These are phyloP conservation scores for Aporophyla lueneburgensis DNA, from an alignment of 2,888 invertebrate genomes.

Conservation along the genomic window DNA sequence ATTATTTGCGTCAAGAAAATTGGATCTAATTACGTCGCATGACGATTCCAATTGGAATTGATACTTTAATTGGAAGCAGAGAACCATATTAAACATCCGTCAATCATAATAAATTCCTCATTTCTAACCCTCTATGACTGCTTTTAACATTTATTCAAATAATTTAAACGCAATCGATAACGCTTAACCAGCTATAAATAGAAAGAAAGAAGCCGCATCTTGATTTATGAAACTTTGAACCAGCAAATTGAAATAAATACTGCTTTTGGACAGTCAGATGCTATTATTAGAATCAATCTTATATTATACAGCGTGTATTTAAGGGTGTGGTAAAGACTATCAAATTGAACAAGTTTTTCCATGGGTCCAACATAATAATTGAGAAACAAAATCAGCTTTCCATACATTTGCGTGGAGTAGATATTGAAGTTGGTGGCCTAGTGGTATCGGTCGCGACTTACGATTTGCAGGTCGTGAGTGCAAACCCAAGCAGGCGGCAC, in stretches of 20 bases:
- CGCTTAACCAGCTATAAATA: slow-evolving; percentile 19
- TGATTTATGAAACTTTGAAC: slow-evolving; percentile 55
- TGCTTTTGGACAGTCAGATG: slow-evolving; percentile 34
- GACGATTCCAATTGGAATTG: slow-evolving; percentile 11
- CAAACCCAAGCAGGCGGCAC: too few species aligned
- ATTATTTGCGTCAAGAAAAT: background rate
- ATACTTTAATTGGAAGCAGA: slow-evolving; percentile 2
- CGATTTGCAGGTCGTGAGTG: too few species aligned
- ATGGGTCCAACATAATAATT: background rate
- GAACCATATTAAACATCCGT: slow-evolving; percentile 31
- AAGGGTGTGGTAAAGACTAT: background rate
- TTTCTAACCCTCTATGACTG: slow-evolving; percentile 38
- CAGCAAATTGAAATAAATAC: slow-evolving; percentile 57
- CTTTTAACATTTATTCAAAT: slow-evolving; percentile 37
- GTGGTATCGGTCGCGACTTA: too few species aligned
- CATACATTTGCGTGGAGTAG: background rate
- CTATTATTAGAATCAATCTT: slow-evolving; percentile 34
- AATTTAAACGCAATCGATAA: slow-evolving; percentile 42
- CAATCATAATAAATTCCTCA: slow-evolving; percentile 53
- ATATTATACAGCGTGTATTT: slow-evolving; percentile 30
- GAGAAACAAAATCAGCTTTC: background rate
- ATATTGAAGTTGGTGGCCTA: background rate
- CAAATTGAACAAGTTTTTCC: background rate
- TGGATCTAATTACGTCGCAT: background rate
- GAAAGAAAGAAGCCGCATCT: slow-evolving; percentile 23